Base-by-base conservation (phyloP, 2,113 vertebrate genomes). In the Antennarius striatus region DNA sequence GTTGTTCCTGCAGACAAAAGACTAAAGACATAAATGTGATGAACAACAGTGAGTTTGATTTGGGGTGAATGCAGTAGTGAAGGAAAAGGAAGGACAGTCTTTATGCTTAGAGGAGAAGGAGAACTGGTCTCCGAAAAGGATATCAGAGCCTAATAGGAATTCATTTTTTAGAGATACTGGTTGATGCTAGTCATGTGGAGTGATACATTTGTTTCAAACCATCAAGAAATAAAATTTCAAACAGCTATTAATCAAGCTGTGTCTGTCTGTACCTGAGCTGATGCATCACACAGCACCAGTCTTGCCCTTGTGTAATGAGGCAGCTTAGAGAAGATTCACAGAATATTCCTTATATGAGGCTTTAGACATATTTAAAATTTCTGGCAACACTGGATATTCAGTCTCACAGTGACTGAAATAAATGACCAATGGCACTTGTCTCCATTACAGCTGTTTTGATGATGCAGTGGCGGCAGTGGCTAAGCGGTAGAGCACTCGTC, bases 1-100 rank as follows among this genome's bases (percentile, higher is more conserved):
- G 39, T 61, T 64, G 28, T 53, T 60, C 53, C 79, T 61, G 49
- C 51, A 17, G 59, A 77, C 63, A 75, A 83, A 81, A 76, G 80
- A 74, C 40, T 32, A 60, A 75, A 73, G 68, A 56, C 57, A 48
- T 60, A 55, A 67, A 66, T 4, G 10, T 48, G 46, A 54, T 66
- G 15, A 55, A 30, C 28, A 69, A 55, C 46, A 51, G 43, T 49
- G 52, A 58, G 64, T 15, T 48, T 16, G 39, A 55, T 58, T 61
- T 68, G 55, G 77, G 68, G 64, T n/a, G 43, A 68, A 42, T 75
- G 51, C 45, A 56, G 42, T 22, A 8, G 53, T 15, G 29, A 54
- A 54, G 6, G 17, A 6, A 28, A 39, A 30, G 32, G 14, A 10
- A 3, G 29, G 15, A 30, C 30, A 10, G 42, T 43, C 42, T 43